phyloP scores from a whole-genome alignment of 2,888 invertebrate species.

The Limnephilus rhombicus region DNA sequence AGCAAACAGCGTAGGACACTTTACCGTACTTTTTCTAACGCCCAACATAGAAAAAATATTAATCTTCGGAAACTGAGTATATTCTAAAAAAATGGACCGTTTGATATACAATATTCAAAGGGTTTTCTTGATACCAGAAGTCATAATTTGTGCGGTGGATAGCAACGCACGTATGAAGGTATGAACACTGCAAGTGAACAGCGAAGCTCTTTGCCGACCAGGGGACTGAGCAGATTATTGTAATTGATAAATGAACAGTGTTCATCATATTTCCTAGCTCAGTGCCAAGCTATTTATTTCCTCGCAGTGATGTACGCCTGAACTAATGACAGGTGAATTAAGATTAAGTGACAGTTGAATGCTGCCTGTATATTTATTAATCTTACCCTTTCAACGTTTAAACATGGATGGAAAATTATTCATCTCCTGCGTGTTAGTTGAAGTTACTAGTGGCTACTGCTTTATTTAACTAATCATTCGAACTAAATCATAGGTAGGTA shows the following conservation, averaged over 20 bases:
- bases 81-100: too few species aligned
- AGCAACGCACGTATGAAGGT: conserved; percentile 1
- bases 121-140: background rate
- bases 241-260: conserved; percentile 48
- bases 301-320: background rate
- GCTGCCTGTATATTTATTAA: conserved; percentile 13
- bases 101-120: background rate
- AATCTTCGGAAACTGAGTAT: too few species aligned
- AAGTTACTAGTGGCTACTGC: background rate
- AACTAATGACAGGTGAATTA: conserved; percentile 46
- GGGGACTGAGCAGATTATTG: conserved; percentile 13
- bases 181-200: conserved; percentile 9
- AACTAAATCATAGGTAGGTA: background rate
- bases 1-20: too few species aligned
- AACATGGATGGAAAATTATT: background rate
- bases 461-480: background rate
- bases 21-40: too few species aligned
- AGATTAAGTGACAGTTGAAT: conserved; percentile 39
- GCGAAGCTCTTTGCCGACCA: background rate
- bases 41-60: too few species aligned
- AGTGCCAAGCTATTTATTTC: conserved; percentile 26
- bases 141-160: background rate
- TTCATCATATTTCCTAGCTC: conserved; percentile 30
- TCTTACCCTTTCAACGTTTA: conserved; percentile 1
- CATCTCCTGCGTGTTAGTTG: background rate